Percentiles rank a stretch among this genome's conserved stretches.
phyloP scores from a whole-genome alignment of 2,797 vertebrate species.

The Eulemur rubriventer region DNA sequence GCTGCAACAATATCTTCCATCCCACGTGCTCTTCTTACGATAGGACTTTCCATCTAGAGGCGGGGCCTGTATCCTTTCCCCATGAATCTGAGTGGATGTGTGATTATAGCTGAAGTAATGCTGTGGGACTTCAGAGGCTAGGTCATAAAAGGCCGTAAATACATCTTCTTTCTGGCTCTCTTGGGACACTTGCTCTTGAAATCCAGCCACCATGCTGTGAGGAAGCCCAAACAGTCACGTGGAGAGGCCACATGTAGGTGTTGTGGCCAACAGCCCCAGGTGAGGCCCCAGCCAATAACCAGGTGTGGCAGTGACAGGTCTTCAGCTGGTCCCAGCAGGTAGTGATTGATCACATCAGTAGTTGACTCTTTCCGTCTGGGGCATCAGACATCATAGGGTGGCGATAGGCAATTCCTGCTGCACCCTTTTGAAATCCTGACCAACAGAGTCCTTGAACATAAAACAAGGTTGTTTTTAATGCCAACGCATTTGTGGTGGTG shows the following conservation, averaged over 20 bases:
- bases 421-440: neutral
- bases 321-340: neutral
- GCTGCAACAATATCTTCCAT: neutral
- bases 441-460: neutral
- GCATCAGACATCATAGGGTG: neutral
- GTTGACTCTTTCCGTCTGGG: neutral
- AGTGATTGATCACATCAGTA: fast-evolving
- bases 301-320: too few relatives aligned
- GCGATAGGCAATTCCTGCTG: neutral
- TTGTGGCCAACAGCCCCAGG: neutral
- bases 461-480: neutral
- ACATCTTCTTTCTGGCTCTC: neutral
- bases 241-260: fast-evolving
- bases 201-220: neutral
- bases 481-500: fast-evolving
- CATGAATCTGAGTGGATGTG: neutral
- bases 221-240: neutral
- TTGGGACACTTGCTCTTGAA: neutral
- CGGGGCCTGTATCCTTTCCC: neutral
- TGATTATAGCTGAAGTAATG: neutral
- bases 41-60: neutral
- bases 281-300: neutral
- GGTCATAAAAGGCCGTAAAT: neutral
- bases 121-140: neutral
- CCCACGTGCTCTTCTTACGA: neutral